Evolutionary conservation across 2,113 vertebrate genomes (phyloP).

Genomic region (Cnemophilus loriae): DNA sequence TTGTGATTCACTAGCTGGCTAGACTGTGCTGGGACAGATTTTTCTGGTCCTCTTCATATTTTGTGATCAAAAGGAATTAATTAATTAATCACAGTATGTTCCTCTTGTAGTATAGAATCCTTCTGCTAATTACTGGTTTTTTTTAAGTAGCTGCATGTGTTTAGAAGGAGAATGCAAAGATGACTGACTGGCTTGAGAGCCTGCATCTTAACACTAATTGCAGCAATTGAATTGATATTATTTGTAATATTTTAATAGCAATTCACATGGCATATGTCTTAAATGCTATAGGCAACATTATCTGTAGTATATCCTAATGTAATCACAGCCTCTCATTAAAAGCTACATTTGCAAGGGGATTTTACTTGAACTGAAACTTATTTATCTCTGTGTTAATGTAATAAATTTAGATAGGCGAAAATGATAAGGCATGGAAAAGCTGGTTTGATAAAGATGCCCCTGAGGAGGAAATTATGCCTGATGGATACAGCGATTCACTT

Average conservation of each 20-base stretch:
- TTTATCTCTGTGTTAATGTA: not conserved
- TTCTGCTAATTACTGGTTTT: not conserved
- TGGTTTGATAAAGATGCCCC: conserved; percentile 78
- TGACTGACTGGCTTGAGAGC: not conserved
- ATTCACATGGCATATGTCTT: not conserved
- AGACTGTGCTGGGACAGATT: not conserved
- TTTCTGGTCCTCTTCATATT: not conserved
- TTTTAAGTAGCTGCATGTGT: not conserved
- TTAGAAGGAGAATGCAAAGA: not conserved
- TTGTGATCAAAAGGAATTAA: not conserved
- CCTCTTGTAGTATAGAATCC: not conserved
- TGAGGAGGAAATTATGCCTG: conserved; percentile 74
- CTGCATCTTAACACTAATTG: not conserved
- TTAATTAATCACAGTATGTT: not conserved
- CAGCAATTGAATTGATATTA: not conserved
- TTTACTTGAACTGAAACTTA: not conserved
- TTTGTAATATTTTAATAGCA: not conserved
- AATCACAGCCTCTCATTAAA: not conserved
- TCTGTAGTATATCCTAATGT: not conserved
- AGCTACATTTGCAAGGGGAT: not conserved
- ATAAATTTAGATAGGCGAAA: conserved; percentile 58
- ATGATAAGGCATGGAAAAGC: conserved; percentile 73
- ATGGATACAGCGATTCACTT: conserved; percentile 73
- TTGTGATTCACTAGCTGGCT: not conserved
- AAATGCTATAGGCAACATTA: not conserved